Percentiles rank a stretch among this genome's conserved stretches.
Evolutionary conservation across 1,140 invertebrate genomes (phyloP).

Genomic region (Phymastichus coffea): DNA sequence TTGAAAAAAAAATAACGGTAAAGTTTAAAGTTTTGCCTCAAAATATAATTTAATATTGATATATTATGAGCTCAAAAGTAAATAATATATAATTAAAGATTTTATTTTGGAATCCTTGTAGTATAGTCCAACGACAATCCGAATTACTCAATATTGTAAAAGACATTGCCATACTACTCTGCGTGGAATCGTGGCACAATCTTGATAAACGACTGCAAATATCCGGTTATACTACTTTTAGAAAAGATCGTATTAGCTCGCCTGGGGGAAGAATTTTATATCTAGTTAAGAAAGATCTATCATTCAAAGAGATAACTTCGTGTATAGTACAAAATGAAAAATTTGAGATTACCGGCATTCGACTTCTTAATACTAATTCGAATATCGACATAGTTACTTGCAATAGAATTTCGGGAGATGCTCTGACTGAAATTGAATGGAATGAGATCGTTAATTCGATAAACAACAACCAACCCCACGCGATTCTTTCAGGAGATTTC

Average conservation of each 20-base stretch:
- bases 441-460: background rate
- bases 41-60: too few relatives aligned
- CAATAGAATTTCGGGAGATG: background rate
- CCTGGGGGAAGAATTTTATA: background rate
- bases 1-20: background rate
- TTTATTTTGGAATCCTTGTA: conserved; percentile 1
- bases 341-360: conserved; percentile 4
- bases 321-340: background rate
- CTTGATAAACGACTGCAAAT: background rate
- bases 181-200: conserved; percentile 16
- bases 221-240: background rate
- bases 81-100: background rate
- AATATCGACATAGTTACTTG: background rate
- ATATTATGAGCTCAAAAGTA: background rate
- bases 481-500: conserved; percentile 10
- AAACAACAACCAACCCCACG: background rate
- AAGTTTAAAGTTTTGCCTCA: too few relatives aligned
- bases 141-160: background rate
- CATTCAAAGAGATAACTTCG: background rate
- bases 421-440: background rate
- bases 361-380: background rate
- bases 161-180: background rate
- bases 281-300: background rate
- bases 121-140: background rate
- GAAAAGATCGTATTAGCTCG: background rate